phyloP scores from a whole-genome alignment of 1,140 invertebrate species.

The Elymnias hypermnestra region DNA sequence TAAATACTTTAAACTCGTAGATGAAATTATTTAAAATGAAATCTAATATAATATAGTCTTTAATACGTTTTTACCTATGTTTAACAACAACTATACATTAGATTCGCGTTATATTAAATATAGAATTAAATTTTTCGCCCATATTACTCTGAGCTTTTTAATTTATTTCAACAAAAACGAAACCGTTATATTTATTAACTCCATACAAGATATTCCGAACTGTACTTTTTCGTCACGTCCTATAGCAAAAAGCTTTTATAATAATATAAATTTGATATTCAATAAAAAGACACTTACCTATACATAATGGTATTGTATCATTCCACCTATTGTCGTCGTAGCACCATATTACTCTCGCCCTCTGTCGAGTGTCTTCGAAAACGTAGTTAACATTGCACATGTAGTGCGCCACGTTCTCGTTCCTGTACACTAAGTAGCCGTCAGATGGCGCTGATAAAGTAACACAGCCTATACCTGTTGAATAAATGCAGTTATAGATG shows the following conservation, averaged over 20 bases:
- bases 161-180: no score
- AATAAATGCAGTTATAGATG: conserved; percentile 20
- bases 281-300: no score
- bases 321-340: conserved; percentile 78
- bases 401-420: conserved; percentile 76
- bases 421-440: conserved; percentile 78
- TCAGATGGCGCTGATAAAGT: conserved; percentile 75
- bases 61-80: no score
- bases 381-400: conserved; percentile 78
- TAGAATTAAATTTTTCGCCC: background rate
- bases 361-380: conserved; percentile 76
- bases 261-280: no score
- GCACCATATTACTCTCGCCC: conserved; percentile 75
- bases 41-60: no score
- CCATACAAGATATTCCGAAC: no score
- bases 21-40: no score
- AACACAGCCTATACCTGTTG: conserved; percentile 77
- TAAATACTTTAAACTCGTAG: no score
- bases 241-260: no score
- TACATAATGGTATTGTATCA: conserved; percentile 76
- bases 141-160: background rate
- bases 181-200: no score
- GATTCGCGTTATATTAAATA: no score
- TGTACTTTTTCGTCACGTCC: background rate
- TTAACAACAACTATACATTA: no score